Base-by-base conservation (phyloP, 1,140 invertebrate species). In the Piezodorus guildinii region DNA sequence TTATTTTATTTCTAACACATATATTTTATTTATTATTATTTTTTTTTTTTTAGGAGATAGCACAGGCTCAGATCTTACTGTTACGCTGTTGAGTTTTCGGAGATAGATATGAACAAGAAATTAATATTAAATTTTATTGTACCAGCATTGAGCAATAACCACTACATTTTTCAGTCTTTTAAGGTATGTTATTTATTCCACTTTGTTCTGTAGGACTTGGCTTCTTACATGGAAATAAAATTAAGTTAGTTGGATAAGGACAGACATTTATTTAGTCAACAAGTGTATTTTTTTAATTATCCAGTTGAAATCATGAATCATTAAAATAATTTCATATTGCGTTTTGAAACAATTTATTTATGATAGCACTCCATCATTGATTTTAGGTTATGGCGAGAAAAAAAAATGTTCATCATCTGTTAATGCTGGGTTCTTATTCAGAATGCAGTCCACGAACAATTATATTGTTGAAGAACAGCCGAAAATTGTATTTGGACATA, bases 331-430 rank as follows among this genome's bases (percentile, higher is more conserved):
- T 30, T 30, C 27, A 30, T 3, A 4, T 30, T 30, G 3, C 3
- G 3, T 30, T 8, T 30, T 30, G 27, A 4, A 30, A 8, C 27
- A 30, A 30, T 30, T 3, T 30, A 30, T 30, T 30, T 30, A 30
- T 30, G 3, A 30, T 8, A 30, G 8, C 27, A 30, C 27, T 8
- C 8, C 8, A 8, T 4, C 12, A 39, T 12, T 45, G 5, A 45
- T 66, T 63, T 39, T 23, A 66, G 65, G 66, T 69, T 49, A 61
- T 65, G 61, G 62, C 63, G 10, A 44, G 87, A 65, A 82, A 82
- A 4, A 86, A 89, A 77, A 92, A 91, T 73, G 82, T 88, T 0
- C 86, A 91, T 70, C 90, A 0, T 81, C 86, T 67, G 84, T 93
- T 3, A 70, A 69, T 62, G 69, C 69, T 14, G 90, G 84, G 4